Conservation (phyloP, 2,113 vertebrate species). For the Etheostoma spectabile region DNA sequence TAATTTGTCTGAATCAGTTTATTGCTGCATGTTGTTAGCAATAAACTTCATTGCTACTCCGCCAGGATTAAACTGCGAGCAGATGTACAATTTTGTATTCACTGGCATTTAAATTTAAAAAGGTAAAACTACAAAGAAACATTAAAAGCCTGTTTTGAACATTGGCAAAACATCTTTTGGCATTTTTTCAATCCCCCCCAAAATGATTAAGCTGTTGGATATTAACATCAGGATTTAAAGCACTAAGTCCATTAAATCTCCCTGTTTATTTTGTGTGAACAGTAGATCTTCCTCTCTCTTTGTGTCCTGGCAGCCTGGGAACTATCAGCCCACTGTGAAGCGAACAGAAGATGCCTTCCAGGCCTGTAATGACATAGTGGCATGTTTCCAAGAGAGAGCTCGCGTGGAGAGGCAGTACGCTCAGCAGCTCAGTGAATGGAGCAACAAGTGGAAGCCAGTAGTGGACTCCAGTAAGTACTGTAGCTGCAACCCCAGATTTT, state of each 20-base stretch:
- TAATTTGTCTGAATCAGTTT: conserved; percentile 31
- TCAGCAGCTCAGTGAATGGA: conserved; percentile 88
- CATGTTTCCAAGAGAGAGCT: conserved; percentile 88
- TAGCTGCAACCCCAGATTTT: background rate
- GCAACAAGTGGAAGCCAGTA: conserved; percentile 88
- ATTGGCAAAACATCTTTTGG: background rate
- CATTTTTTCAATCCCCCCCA: background rate
- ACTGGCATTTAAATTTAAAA: background rate
- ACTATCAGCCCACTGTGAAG: conserved; percentile 85
- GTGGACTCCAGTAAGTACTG: conserved; percentile 86
- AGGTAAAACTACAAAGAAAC: background rate
- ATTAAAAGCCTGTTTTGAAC: background rate
- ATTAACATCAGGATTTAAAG: background rate
- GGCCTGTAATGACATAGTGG: conserved; percentile 86
- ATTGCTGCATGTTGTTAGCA: background rate
- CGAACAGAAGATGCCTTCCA: conserved; percentile 86
- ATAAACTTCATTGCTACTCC: background rate
- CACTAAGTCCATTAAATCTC: background rate
- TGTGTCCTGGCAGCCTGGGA: conserved; percentile 83
- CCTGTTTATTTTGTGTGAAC: conserved; percentile 17
- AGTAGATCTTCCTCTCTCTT: conserved; percentile 25
- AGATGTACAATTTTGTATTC: conserved; percentile 16
- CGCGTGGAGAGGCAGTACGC: conserved; percentile 88
- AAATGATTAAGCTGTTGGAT: background rate
- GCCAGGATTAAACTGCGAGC: conserved; percentile 27